Base-by-base conservation (phyloP, 1,140 invertebrate genomes). In the Dinoponera quadriceps region DNA sequence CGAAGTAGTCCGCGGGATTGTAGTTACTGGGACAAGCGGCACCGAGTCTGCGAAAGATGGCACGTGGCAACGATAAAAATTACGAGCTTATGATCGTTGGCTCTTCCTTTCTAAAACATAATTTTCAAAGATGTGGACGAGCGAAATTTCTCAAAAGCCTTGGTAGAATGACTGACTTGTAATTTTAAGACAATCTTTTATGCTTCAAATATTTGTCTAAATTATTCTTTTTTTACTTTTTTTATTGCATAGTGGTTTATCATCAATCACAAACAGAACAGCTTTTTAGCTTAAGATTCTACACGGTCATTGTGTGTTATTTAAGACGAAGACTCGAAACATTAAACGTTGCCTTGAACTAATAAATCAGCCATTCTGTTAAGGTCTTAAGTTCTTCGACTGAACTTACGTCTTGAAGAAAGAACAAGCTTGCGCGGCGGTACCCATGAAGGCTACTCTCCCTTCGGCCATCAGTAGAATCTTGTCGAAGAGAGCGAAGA, bases 1-100 rank as follows among this genome's bases (percentile, higher is more conserved):
- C 97, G 92, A 97, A 99, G 92, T 98, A 98, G 94, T 99, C 99
- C 0, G 98, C 98, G 11, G 98, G 98, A 92, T 99, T 99, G 93
- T 98, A 99, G 91, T 99, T 99, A 2, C 94, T 96, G 0, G 97
- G 97, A 93, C 97, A 97, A 0, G 96, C 95, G 20, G 96, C 96
- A 33, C 97, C 97, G 83, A 97, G 93, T 44, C 97, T 98, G 77
- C 62, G 82, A 87, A 11, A 44, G 13, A 83, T 54, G 7, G n/a
- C 18, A 33, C 22, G 4, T 63, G 7, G 25, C 48, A 49, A 62
- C 9, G 20, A 44, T 44, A 11, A 44, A 44, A 44, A 4, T 44
- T 44, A 9, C 9, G 0, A 11, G 4, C 38, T 44, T 44, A 16
- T 27, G 62, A 62, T n/a, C n/a, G n/a, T n/a, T n/a, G n/a, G n/a